Conservation (phyloP, 2,888 invertebrate species). For the Meghimatium bilineatum region DNA sequence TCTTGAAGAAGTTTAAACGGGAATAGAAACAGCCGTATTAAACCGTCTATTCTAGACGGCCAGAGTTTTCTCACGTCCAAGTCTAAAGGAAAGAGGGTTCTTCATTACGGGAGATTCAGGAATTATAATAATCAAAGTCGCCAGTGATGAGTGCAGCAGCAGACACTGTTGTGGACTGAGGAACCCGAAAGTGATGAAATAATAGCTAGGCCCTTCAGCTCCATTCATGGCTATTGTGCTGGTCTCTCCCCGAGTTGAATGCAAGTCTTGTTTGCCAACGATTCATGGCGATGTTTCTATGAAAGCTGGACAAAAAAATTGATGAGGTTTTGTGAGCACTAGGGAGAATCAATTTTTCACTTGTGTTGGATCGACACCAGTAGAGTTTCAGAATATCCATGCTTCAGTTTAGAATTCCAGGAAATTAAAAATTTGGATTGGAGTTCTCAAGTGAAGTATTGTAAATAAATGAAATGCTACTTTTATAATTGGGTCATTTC, state of each 20-base stretch:
- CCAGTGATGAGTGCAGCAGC: constrained; percentile 54
- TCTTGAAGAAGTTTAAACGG: too few species aligned
- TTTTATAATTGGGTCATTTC: not conserved
- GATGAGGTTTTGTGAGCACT: constrained; percentile 54
- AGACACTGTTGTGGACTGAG: constrained; percentile 49
- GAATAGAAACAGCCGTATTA: too few species aligned
- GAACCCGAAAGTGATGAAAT: constrained; percentile 45
- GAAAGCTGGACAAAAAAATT: constrained; percentile 53
- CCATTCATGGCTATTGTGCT: constrained; percentile 43
- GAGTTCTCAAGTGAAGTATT: not conserved
- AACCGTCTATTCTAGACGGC: constrained; percentile 13
- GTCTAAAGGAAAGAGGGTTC: constrained; percentile 30
- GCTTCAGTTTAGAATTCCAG: not conserved
- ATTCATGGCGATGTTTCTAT: constrained; percentile 56
- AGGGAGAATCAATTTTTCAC: constrained; percentile 22
- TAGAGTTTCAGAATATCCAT: constrained; percentile 27
- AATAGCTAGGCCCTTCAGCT: constrained; percentile 37
- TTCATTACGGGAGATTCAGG: constrained; percentile 53
- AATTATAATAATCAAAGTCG: constrained; percentile 57
- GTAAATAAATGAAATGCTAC: not conserved
- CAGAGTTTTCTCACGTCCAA: not conserved
- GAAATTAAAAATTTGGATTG: constrained; percentile 5
- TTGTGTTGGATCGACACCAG: constrained; percentile 5
- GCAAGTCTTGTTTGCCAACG: constrained; percentile 54
- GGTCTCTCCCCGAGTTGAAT: constrained; percentile 44